Conservation (phyloP, 1,140 invertebrate species). For the Drosophila tristis region DNA sequence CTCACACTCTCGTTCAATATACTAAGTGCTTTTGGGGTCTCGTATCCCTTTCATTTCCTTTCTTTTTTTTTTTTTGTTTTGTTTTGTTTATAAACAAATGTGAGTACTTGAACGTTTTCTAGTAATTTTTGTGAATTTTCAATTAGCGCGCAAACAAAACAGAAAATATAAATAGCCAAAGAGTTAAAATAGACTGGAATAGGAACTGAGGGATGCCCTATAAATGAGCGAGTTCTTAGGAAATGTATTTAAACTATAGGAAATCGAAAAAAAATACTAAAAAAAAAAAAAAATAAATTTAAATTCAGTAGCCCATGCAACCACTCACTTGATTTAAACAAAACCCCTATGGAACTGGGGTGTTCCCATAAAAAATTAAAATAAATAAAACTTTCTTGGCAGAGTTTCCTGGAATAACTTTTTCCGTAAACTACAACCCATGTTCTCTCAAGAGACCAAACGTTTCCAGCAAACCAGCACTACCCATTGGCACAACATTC, state of each 20-base stretch:
- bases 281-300: no score
- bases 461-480: not conserved
- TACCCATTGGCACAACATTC: not conserved
- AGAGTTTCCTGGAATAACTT: no score
- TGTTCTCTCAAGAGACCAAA: not conserved
- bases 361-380: no score
- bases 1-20: no score
- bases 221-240: not conserved
- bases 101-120: slow-evolving; percentile 16
- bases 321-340: no score
- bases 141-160: slow-evolving; percentile 51
- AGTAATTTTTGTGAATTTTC: slow-evolving; percentile 51
- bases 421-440: not conserved
- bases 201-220: slow-evolving; percentile 17
- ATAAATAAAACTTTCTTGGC: no score
- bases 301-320: no score
- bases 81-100: slow-evolving; percentile 57
- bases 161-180: slow-evolving; percentile 31
- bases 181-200: slow-evolving; percentile 14
- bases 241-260: not conserved
- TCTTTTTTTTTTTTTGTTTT: slow-evolving; percentile 7
- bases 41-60: not conserved
- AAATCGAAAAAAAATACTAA: no score
- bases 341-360: no score
- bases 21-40: no score